These are phyloP conservation scores for Menura novaehollandiae DNA, from an alignment of 2,113 vertebrate genomes.

Conservation along the genomic window DNA sequence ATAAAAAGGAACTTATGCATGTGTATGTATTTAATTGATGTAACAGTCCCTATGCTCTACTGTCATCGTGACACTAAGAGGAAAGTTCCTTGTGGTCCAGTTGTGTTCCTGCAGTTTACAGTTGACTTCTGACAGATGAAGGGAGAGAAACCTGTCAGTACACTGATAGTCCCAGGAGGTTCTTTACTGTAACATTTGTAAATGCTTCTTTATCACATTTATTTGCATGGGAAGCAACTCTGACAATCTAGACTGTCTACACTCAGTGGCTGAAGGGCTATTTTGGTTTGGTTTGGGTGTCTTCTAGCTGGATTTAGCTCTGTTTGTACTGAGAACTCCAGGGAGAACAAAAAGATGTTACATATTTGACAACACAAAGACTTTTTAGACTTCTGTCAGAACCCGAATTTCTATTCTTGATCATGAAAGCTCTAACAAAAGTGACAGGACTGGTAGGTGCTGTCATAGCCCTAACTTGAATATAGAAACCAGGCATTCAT, in stretches of 20 bases:
- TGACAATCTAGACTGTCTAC: neutral
- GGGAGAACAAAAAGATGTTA: neutral
- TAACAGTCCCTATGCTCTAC: neutral
- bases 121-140: neutral
- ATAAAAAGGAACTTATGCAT: neutral
- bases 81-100: neutral
- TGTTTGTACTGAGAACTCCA: neutral
- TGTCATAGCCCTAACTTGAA: neutral
- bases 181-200: neutral
- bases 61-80: neutral
- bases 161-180: neutral
- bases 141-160: neutral
- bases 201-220: neutral
- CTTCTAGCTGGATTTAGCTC: neutral
- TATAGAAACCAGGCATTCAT: accelerated
- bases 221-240: neutral
- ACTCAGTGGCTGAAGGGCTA: neutral
- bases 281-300: neutral
- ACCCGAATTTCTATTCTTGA: neutral
- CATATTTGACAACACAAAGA: neutral
- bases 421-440: neutral
- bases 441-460: neutral
- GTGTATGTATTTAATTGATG: neutral
- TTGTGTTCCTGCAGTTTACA: neutral
- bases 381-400: neutral